Evolutionary conservation across 2,113 vertebrate species (phyloP).

Genomic region (Aix galericulata): DNA sequence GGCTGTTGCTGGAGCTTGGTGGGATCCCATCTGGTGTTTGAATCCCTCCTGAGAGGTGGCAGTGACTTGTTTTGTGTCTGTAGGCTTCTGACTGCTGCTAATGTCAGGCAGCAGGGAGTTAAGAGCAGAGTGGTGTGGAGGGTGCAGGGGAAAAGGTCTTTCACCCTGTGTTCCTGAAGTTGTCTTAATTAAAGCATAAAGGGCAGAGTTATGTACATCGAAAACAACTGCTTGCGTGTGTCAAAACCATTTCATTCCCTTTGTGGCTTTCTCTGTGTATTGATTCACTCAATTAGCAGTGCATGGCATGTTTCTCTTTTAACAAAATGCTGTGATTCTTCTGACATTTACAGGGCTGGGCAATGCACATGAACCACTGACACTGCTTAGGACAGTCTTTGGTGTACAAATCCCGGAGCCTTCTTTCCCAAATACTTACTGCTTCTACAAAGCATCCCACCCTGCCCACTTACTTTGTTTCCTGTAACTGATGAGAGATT

Average conservation of each 20-base stretch:
- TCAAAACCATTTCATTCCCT: slow-evolving; percentile 29
- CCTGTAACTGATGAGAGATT: background rate
- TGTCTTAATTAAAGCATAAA: slow-evolving; percentile 47
- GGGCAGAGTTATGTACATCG: background rate
- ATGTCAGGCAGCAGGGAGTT: slow-evolving; percentile 32
- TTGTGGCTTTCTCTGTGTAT: slow-evolving; percentile 23
- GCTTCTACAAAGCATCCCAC: background rate
- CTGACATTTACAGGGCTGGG: slow-evolving; percentile 37
- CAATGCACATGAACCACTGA: background rate
- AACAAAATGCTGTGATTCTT: background rate
- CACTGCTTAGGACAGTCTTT: background rate
- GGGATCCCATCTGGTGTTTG: background rate
- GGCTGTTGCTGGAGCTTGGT: background rate
- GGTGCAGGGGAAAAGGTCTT: slow-evolving; percentile 24
- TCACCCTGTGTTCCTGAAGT: background rate
- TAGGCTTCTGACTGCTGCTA: background rate
- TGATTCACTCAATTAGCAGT: slow-evolving; percentile 58
- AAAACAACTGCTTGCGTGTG: background rate
- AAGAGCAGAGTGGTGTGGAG: background rate
- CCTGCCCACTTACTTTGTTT: background rate
- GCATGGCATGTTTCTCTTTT: slow-evolving; percentile 7
- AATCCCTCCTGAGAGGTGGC: background rate
- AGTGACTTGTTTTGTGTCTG: background rate
- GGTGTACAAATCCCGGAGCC: background rate
- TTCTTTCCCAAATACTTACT: background rate